Evolutionary conservation across 2,888 invertebrate genomes (phyloP).

Genomic region (Alentia gelatinosa): DNA sequence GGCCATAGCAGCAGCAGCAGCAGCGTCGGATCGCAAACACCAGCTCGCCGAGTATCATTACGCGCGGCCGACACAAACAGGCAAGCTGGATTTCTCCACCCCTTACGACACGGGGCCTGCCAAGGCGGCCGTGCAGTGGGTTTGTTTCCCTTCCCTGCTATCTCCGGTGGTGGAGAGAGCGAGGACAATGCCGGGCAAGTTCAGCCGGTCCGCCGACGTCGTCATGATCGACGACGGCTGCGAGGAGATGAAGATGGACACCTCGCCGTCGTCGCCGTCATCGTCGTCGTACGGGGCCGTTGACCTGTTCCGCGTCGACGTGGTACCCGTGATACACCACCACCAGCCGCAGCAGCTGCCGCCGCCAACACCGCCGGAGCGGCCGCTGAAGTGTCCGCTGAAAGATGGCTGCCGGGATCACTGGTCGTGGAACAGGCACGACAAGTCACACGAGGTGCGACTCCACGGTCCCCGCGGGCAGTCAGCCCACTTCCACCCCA

Average conservation of each 20-base stretch:
- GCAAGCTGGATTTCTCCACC: slow-evolving; percentile 19
- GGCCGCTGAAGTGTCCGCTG: slow-evolving; percentile 35
- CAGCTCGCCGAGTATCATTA: not conserved
- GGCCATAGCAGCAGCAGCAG: not conserved
- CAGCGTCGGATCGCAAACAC: not conserved
- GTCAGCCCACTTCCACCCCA: slow-evolving; percentile 88
- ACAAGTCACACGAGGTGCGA: slow-evolving; percentile 83
- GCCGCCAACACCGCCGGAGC: not conserved
- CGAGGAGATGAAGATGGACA: slow-evolving; percentile 44
- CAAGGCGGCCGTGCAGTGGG: slow-evolving; percentile 22
- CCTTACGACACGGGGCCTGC: not conserved
- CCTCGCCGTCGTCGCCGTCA: not conserved
- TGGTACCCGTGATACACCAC: not conserved
- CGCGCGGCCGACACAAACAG: not conserved
- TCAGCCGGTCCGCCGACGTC: slow-evolving; percentile 15
- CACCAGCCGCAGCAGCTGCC: not conserved
- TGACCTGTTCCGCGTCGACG: slow-evolving; percentile 31
- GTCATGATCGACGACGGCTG: slow-evolving; percentile 17
- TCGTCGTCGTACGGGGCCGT: not conserved
- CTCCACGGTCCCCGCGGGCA: slow-evolving; percentile 80
- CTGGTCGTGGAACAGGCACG: slow-evolving; percentile 86
- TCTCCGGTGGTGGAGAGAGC: not conserved
- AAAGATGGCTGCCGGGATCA: slow-evolving; percentile 84
- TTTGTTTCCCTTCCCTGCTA: slow-evolving; percentile 28
- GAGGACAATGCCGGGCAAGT: slow-evolving; percentile 24